phyloP scores from a whole-genome alignment of 2,797 vertebrate genomes.

The Allochrocebus solatus region DNA sequence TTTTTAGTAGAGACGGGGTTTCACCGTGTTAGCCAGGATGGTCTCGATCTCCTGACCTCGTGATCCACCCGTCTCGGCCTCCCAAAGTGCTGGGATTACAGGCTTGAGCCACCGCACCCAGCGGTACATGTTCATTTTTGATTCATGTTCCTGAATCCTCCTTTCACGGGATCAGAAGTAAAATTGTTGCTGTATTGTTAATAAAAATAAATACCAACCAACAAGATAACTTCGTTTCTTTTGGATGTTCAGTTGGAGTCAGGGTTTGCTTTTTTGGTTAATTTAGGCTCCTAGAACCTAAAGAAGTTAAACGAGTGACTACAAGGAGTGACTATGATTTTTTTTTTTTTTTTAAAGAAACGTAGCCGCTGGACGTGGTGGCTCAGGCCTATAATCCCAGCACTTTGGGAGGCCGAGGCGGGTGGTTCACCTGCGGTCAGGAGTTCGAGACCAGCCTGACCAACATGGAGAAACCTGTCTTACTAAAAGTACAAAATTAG shows the following conservation, averaged over 20 bases:
- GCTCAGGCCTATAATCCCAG: too few relatives aligned
- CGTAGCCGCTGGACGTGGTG: background rate
- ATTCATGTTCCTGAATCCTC: background rate
- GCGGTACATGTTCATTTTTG: background rate
- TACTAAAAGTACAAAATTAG: too few relatives aligned
- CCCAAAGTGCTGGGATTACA: too few relatives aligned
- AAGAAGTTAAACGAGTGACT: background rate
- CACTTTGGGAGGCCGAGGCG: too few relatives aligned
- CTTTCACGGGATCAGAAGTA: constrained; percentile 34
- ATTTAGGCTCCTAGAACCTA: background rate
- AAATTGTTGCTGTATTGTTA: constrained; percentile 38
- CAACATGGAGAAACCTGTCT: too few relatives aligned
- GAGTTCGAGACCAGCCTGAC: too few relatives aligned
- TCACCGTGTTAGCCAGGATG: too few relatives aligned
- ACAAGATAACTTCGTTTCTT: background rate
- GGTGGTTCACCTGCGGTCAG: too few relatives aligned
- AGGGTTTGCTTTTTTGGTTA: background rate
- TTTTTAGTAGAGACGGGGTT: too few relatives aligned
- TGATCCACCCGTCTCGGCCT: too few relatives aligned
- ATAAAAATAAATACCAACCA: constrained; percentile 1
- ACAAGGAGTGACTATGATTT: background rate
- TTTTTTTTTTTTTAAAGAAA: background rate
- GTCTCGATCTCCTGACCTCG: too few relatives aligned
- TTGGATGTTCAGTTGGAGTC: background rate
- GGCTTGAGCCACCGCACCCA: too few relatives aligned